phyloP scores from a whole-genome alignment of 2,113 vertebrate genomes.

The Hyla sarda region DNA sequence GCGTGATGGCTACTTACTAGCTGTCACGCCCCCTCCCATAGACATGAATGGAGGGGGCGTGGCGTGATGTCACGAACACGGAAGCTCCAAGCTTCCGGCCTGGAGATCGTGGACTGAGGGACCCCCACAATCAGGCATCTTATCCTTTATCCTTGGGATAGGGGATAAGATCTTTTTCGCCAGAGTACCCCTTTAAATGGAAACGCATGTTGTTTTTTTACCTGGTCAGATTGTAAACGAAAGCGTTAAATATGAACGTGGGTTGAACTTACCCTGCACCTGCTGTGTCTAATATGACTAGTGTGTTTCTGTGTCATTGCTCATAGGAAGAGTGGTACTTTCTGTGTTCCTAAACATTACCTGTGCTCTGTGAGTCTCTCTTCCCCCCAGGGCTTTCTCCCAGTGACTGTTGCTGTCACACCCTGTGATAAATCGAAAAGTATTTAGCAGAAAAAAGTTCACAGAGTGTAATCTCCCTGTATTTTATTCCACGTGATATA shows the following conservation, averaged over 20 bases:
- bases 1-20: too few species aligned
- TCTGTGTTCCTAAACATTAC: not conserved
- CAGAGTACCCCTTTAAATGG: too few species aligned
- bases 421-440: slow-evolving; percentile 22
- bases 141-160: too few species aligned
- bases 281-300: not conserved
- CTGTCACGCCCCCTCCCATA: too few species aligned
- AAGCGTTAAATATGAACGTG: not conserved
- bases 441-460: not conserved
- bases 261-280: too few species aligned
- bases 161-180: too few species aligned
- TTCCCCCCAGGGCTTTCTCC: slow-evolving; percentile 7
- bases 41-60: too few species aligned
- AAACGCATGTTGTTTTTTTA: not conserved
- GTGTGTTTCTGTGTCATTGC: not conserved
- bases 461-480: not conserved
- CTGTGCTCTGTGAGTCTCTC: not conserved
- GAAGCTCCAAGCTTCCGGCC: too few species aligned
- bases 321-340: not conserved
- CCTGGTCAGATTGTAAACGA: too few species aligned
- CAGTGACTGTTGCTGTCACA: slow-evolving; percentile 21
- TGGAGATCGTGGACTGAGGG: too few species aligned
- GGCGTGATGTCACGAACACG: too few species aligned
- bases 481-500: not conserved
- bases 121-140: too few species aligned